Base-by-base conservation (phyloP, 2,888 invertebrate species). In the Athrips mouffetella region DNA sequence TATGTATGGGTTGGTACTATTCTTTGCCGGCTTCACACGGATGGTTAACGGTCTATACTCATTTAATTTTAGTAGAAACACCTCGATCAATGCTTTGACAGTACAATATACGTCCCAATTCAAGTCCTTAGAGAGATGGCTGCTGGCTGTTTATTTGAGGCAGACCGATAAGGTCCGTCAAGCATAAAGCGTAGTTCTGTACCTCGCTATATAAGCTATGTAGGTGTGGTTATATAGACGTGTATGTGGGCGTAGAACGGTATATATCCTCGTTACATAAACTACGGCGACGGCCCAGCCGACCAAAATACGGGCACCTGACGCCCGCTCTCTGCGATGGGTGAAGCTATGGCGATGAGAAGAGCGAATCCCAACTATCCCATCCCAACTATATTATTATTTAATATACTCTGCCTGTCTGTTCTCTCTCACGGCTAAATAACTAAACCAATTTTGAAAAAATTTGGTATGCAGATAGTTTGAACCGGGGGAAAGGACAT, bases 241-340 rank as follows among this genome's bases (percentile, higher is more conserved):
- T 33, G 15, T 30, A 31, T 45, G 29, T 29, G 21, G 35, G 33
- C 39, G 23, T 51, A 74, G 71, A 62, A 68, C 76, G 73, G 60
- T 73, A 67, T 73, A 68, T 77, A 60, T 60, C 60, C 57, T 60
- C 64, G 75, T 79, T 82, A 84, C 73, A 82, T 85, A 85, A 84
- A 73, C 80, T 72, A 75, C 67, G 75, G 75, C 77, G 80, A 73
- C 76, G 76, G 76, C 76, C 71, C 74, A 72, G 66, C 74, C 81
- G 81, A 80, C 86, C 84, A 76, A 86, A 86, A 86, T 85, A 80
- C 83, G 75, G 77, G 79, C 87, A 87, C 87, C 87, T 87, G 87
- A 80, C 85, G 82, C 78, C 73, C 75, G 72, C 73, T 67, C 75
- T 75, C 73, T 65, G 63, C 59, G 52, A 50, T 41, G 61, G 37